Conservation (phyloP, 2,888 invertebrate genomes). For the Crocallis elinguaria region DNA sequence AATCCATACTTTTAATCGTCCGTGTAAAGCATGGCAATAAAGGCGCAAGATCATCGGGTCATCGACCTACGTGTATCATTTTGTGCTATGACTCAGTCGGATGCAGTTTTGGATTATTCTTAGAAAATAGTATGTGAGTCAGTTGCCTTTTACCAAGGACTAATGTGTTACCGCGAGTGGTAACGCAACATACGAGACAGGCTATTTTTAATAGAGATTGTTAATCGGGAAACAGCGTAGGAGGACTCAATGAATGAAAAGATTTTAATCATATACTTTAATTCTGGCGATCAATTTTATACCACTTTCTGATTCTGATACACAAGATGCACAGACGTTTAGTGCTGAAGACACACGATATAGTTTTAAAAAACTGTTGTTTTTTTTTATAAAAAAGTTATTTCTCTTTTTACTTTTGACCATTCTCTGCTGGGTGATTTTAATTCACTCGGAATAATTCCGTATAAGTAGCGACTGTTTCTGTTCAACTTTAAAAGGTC, state of each 20-base stretch:
- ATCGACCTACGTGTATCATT: slow-evolving; percentile 60
- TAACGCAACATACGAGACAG: slow-evolving; percentile 41
- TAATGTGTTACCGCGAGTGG: slow-evolving; percentile 41
- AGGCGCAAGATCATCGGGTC: slow-evolving; percentile 67
- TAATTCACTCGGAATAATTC: too few species aligned
- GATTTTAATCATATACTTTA: background rate
- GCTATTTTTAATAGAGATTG: slow-evolving; percentile 25
- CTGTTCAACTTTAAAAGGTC: too few species aligned
- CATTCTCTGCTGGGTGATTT: too few species aligned
- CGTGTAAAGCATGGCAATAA: slow-evolving; percentile 38
- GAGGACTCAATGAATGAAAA: background rate
- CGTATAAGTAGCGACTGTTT: too few species aligned
- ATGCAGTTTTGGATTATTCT: slow-evolving; percentile 81
- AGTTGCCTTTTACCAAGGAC: slow-evolving; percentile 72
- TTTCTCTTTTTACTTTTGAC: too few species aligned
- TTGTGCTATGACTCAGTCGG: slow-evolving; percentile 67
- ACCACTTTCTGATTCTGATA: too few species aligned
- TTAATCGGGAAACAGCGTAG: too few species aligned
- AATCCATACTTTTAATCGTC: slow-evolving; percentile 35
- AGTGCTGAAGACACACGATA: too few species aligned
- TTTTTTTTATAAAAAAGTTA: too few species aligned
- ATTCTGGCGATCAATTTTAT: too few species aligned
- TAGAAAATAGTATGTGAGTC: slow-evolving; percentile 79
- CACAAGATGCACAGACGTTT: too few species aligned
- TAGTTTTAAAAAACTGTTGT: too few species aligned